Evolutionary conservation across 2,797 vertebrate genomes (phyloP).

Genomic region (Sebastes cheni): DNA sequence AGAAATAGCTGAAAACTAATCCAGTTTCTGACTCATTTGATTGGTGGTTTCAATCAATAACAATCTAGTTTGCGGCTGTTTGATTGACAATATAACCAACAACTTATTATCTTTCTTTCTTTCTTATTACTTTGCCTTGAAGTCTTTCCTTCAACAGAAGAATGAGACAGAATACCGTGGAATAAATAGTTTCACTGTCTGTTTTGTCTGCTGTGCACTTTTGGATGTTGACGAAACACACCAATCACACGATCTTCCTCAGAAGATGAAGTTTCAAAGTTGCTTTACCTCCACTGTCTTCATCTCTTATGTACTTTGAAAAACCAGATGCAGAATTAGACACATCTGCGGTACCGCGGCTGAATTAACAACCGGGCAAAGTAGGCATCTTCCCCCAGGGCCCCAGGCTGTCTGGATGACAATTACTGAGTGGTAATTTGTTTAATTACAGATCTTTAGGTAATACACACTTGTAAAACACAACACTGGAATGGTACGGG

Average conservation of each 20-base stretch:
- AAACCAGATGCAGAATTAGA: background rate
- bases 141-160: background rate
- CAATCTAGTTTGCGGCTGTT: background rate
- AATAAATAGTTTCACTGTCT: background rate
- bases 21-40: background rate
- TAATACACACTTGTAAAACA: background rate
- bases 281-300: background rate
- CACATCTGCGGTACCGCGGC: background rate
- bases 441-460: background rate
- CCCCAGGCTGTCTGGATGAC: background rate
- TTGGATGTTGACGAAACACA: background rate
- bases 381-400: background rate
- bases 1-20: background rate
- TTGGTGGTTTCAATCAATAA: constrained; percentile 6
- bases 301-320: background rate
- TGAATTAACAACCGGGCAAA: background rate
- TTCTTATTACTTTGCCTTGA: background rate
- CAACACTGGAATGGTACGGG: background rate
- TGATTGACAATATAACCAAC: background rate
- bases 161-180: background rate
- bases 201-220: background rate
- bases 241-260: background rate
- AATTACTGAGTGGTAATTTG: background rate
- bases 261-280: background rate
- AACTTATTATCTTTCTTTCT: background rate